These are phyloP conservation scores for Scopus umbretta DNA, from an alignment of 2,113 vertebrate genomes.

Conservation along the genomic window DNA sequence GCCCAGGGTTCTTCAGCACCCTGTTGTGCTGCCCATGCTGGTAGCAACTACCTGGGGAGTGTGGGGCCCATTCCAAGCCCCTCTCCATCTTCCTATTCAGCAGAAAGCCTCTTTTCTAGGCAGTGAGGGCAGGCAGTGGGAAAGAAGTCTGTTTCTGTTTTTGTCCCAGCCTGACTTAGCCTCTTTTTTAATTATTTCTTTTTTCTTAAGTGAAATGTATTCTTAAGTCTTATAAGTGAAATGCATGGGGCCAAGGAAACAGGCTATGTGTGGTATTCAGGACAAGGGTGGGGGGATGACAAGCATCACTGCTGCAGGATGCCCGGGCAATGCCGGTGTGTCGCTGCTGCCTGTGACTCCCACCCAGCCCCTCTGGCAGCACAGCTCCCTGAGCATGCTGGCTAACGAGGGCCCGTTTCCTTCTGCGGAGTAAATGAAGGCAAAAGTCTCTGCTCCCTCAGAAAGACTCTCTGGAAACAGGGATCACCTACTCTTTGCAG, in stretches of 20 bases:
- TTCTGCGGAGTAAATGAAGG: not conserved
- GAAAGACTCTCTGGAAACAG: not conserved
- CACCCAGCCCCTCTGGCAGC: too few species aligned
- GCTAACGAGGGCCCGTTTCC: fast-evolving
- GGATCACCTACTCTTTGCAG: not conserved
- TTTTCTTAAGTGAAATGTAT: not conserved
- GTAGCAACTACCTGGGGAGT: not conserved
- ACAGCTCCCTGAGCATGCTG: not conserved
- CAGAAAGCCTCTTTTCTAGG: not conserved
- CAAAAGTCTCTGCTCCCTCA: not conserved
- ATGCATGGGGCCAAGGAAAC: not conserved
- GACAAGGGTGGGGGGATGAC: not conserved
- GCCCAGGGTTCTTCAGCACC: not conserved
- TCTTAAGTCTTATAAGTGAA: not conserved
- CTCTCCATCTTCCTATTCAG: not conserved
- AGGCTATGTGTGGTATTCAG: not conserved
- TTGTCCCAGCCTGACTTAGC: not conserved
- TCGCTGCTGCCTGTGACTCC: not conserved
- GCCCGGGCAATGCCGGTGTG: fast-evolving
- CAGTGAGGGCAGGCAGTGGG: not conserved
- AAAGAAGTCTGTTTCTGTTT: not conserved
- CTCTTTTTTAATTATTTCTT: not conserved
- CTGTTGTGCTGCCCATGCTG: not conserved
- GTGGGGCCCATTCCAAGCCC: not conserved
- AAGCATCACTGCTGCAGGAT: not conserved